These are phyloP conservation scores for Acanthaster planci DNA, from an alignment of 35 echinoderm and acorn worm genomes.

Conservation along the genomic window DNA sequence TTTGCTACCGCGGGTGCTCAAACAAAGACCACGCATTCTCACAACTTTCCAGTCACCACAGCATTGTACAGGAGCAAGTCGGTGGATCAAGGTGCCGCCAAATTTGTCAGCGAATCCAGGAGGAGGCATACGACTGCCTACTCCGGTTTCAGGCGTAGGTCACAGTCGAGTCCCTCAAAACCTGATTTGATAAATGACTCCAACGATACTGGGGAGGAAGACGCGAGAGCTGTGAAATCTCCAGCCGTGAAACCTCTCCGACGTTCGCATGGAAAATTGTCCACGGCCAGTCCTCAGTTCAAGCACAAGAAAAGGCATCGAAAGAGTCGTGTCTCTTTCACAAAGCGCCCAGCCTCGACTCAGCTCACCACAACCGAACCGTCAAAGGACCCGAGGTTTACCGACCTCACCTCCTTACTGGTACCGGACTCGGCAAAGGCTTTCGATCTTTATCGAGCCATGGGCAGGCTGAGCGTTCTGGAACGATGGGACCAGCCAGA, in stretches of 20 bases:
- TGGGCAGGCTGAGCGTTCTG: background rate
- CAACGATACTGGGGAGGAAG: too few relatives aligned
- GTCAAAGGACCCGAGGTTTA: constrained; percentile 54
- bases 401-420: constrained; percentile 36
- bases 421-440: constrained; percentile 58
- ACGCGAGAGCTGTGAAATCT: background rate
- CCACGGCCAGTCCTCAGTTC: background rate
- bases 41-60: background rate
- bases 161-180: background rate
- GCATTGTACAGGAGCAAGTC: background rate
- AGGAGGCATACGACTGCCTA: background rate
- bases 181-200: background rate
- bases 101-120: background rate
- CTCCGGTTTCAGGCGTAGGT: background rate
- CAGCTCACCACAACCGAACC: background rate
- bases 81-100: background rate
- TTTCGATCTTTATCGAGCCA: constrained; percentile 49
- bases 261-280: background rate
- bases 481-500: background rate
- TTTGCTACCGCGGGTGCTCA: background rate
- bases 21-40: background rate
- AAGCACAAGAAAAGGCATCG: constrained; percentile 3
- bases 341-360: background rate
- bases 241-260: background rate
- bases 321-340: background rate